Evolutionary conservation across 2,113 vertebrate genomes (phyloP), one percentile per base, ranked within the genome.

Genomic region (Clarias gariepinus): DNA sequence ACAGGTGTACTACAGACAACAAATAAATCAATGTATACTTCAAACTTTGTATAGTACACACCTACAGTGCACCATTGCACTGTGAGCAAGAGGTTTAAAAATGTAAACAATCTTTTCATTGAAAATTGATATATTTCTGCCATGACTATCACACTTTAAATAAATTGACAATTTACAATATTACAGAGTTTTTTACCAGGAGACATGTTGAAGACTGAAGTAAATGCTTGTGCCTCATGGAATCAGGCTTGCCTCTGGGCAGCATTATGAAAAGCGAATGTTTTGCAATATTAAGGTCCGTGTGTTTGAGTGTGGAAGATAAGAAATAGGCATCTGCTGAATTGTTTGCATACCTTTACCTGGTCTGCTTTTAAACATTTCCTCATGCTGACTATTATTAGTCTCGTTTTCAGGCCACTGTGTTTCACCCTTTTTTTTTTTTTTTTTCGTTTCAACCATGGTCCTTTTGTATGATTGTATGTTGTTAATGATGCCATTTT

Each of bases 21-120:
- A 85, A 92, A 94, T 95, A 91, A 88, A 93, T 95, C 94, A 94
- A 92, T 95, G 92, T 52, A 85, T 87, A 87, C 28, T 82, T 87
- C 91, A 90, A 91, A 94, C 91, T 90, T 87, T 88, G 90, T 81
- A 88, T 47, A 47, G 82, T 55, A 85, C 81, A 87, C 87, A 63
- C 81, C 71, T 23, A 83, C 80, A 66, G 73, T 25, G 64, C 80
- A 66, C 77, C 19, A 68, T 79, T 80, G 77, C 74, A 81, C 88
- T 87, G 80, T 84, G 18, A 55, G 58, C 52, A 78, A 77, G 3
- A 9, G 52, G n/a, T n/a, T 30, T 16, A 10, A 25, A 64, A 36
- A 19, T 9, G 13, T 77, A 30, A 3, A 15, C 33, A 80, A 53
- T 76, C 21, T 53, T n/a, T 76, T 3, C 55, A 5, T 25, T 74